Percentiles rank a stretch among this genome's conserved stretches.
These are phyloP conservation scores for Mustelus asterias DNA, from an alignment of 2,113 vertebrate species.

Conservation along the genomic window DNA sequence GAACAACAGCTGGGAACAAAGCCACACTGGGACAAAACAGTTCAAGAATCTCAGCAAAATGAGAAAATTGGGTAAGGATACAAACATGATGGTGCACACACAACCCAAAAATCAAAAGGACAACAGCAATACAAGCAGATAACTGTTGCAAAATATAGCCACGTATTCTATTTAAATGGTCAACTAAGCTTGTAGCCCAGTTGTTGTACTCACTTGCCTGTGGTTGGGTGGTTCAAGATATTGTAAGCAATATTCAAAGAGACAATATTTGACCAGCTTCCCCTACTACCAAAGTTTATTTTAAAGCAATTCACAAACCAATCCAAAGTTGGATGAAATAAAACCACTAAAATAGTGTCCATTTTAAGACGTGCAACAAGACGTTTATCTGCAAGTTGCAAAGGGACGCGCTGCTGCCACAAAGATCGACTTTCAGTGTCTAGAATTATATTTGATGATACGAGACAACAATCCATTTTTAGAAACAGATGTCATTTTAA, in stretches of 20 bases:
- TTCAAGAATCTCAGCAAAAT: neutral
- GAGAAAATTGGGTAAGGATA: neutral
- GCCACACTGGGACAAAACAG: neutral
- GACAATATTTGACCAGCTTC: neutral
- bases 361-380: neutral
- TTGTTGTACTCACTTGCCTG: neutral
- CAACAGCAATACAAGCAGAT: neutral
- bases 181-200: neutral
- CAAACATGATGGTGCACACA: neutral
- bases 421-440: neutral
- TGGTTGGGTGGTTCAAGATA: neutral
- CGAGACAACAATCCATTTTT: neutral
- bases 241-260: neutral
- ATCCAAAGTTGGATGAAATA: neutral
- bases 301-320: neutral
- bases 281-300: neutral
- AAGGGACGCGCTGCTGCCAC: neutral
- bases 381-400: neutral
- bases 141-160: neutral
- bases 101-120: neutral
- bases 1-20: too few relatives aligned
- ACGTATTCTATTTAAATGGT: neutral
- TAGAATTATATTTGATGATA: neutral
- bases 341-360: neutral
- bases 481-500: neutral